Evolutionary conservation across 2,888 invertebrate species (phyloP).

Genomic region (Nemotelus nigrinus): DNA sequence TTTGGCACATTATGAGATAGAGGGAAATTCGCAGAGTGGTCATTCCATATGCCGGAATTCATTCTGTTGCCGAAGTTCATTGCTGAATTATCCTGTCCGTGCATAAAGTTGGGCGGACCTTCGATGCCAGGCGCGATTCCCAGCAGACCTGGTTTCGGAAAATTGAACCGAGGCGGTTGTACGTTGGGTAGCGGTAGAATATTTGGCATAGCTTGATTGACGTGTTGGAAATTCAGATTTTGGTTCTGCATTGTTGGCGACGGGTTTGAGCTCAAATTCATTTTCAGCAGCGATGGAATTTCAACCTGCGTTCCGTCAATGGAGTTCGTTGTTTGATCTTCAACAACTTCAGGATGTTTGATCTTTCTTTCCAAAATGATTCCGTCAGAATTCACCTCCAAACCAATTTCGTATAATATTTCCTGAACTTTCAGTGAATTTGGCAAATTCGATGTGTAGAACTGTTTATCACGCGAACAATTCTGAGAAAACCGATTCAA

Average conservation of each 20-base stretch:
- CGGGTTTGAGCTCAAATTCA: background rate
- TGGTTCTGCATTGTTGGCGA: background rate
- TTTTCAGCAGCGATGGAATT: conserved; percentile 16
- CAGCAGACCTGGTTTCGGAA: conserved; percentile 30
- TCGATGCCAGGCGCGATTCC: conserved; percentile 33
- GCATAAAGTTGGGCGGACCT: background rate
- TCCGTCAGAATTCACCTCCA: conserved; percentile 27
- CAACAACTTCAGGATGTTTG: background rate
- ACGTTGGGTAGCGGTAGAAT: background rate
- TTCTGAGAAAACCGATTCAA: conserved; percentile 40
- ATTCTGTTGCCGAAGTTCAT: background rate
- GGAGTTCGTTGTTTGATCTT: background rate
- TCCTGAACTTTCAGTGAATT: background rate
- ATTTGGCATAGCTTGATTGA: background rate
- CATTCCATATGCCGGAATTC: conserved; percentile 3
- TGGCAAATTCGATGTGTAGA: background rate
- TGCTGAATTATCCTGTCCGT: background rate
- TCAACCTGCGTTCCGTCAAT: background rate
- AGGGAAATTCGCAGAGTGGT: background rate
- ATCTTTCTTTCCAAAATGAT: background rate
- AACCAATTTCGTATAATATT: conserved; percentile 21
- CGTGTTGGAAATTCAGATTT: background rate
- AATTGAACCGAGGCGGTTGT: conserved; percentile 1
- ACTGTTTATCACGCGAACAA: background rate
- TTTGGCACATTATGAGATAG: background rate